phyloP scores from a whole-genome alignment of 2,797 vertebrate species.

The Perodicticus potto region DNA sequence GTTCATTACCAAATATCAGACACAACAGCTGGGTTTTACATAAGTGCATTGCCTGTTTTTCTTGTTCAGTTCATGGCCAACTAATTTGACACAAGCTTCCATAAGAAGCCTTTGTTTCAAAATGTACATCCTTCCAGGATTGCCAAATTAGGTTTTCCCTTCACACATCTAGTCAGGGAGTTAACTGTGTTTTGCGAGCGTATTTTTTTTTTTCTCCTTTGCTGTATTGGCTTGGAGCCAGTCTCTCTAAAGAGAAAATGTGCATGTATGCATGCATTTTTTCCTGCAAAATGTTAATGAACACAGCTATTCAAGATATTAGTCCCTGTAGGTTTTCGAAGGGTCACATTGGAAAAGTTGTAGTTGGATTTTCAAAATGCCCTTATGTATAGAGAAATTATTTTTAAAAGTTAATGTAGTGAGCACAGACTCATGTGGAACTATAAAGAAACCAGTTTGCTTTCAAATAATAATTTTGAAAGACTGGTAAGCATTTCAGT shows the following conservation, averaged over 20 bases:
- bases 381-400: constrained; percentile 79
- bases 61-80: constrained; percentile 67
- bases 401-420: constrained; percentile 77
- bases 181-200: constrained; percentile 66
- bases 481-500: constrained; percentile 52
- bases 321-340: constrained; percentile 54
- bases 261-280: neutral
- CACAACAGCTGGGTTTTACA: constrained; percentile 66
- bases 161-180: constrained; percentile 66
- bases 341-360: constrained; percentile 37
- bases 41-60: constrained; percentile 63
- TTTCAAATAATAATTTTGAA: constrained; percentile 67
- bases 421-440: constrained; percentile 70
- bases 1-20: constrained; percentile 80
- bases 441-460: constrained; percentile 58
- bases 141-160: constrained; percentile 66
- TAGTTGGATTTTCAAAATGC: constrained; percentile 71
- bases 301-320: constrained; percentile 43
- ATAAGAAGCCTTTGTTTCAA: constrained; percentile 73
- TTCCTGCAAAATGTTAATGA: constrained; percentile 58
- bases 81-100: constrained; percentile 75
- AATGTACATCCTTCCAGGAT: constrained; percentile 67
- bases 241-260: constrained; percentile 54
- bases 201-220: constrained; percentile 64
- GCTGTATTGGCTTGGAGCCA: constrained; percentile 51